phyloP scores from a whole-genome alignment of 2,888 invertebrate species.

The Petrolisthes cinctipes region DNA sequence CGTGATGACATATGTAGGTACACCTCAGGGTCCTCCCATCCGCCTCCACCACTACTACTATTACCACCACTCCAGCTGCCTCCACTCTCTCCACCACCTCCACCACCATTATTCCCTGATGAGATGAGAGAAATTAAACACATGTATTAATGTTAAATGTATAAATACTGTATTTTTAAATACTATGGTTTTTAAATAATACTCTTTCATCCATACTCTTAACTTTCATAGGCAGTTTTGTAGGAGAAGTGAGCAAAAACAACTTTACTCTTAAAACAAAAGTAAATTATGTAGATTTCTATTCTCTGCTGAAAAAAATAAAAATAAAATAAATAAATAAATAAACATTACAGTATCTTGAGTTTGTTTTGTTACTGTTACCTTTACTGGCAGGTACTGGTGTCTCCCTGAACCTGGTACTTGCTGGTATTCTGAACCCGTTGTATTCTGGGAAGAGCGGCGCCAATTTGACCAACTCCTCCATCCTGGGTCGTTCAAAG shows the following conservation, averaged over 20 bases:
- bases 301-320: neutral
- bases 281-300: neutral
- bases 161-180: neutral
- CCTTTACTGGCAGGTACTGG: conserved; percentile 68
- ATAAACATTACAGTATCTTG: too few species aligned
- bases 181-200: neutral
- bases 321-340: neutral
- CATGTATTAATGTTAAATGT: neutral
- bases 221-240: neutral
- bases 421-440: conserved; percentile 30
- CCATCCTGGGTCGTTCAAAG: conserved; percentile 35
- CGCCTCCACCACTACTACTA: too few species aligned
- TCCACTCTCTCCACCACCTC: conserved; percentile 37
- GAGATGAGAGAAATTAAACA: neutral
- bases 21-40: conserved; percentile 15
- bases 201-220: too few species aligned
- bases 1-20: conserved; percentile 67
- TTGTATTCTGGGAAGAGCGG: conserved; percentile 50
- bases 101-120: conserved; percentile 12
- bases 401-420: conserved; percentile 29
- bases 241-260: neutral
- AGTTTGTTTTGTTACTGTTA: neutral
- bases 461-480: conserved; percentile 48
- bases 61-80: neutral
- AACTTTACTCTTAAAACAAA: neutral